phyloP scores from a whole-genome alignment of 1,140 invertebrate genomes.

The Limonius californicus region DNA sequence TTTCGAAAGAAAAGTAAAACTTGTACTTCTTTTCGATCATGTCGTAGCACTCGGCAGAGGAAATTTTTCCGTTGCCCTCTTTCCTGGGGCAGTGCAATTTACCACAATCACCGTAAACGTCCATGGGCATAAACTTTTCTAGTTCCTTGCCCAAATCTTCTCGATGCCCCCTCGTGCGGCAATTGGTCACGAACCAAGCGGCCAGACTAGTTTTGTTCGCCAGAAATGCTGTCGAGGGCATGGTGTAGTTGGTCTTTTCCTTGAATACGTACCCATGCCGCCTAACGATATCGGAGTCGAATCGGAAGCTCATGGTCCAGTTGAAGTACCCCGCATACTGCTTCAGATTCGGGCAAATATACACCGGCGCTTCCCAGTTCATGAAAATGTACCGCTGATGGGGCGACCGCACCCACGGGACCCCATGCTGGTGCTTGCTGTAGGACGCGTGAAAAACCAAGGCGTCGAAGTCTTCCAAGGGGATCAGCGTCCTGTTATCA shows the following conservation, averaged over 20 bases:
- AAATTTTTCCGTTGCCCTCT: not conserved
- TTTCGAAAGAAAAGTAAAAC: constrained; percentile 69
- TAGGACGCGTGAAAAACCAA: not conserved
- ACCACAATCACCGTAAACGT: constrained; percentile 4
- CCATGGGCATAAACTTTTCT: not conserved
- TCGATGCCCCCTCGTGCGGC: not conserved
- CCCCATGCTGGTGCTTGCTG: not conserved
- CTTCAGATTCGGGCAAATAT: not conserved
- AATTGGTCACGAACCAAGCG: not conserved
- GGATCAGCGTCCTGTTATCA: not conserved
- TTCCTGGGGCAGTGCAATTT: not conserved
- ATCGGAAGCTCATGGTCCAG: constrained; percentile 9
- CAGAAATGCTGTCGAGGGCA: not conserved
- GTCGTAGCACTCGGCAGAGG: not conserved
- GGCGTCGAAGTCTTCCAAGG: not conserved
- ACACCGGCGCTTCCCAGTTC: not conserved
- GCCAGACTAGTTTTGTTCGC: not conserved
- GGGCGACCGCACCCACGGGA: not conserved
- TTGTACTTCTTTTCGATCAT: constrained; percentile 52
- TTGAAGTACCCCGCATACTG: not conserved
- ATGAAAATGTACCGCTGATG: constrained; percentile 8
- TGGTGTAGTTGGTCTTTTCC: not conserved
- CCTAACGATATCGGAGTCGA: constrained; percentile 2
- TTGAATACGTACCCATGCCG: not conserved
- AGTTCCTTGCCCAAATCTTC: not conserved